phyloP scores from a whole-genome alignment of 2,113 vertebrate species.

The Haplochromis vanheusdeni region DNA sequence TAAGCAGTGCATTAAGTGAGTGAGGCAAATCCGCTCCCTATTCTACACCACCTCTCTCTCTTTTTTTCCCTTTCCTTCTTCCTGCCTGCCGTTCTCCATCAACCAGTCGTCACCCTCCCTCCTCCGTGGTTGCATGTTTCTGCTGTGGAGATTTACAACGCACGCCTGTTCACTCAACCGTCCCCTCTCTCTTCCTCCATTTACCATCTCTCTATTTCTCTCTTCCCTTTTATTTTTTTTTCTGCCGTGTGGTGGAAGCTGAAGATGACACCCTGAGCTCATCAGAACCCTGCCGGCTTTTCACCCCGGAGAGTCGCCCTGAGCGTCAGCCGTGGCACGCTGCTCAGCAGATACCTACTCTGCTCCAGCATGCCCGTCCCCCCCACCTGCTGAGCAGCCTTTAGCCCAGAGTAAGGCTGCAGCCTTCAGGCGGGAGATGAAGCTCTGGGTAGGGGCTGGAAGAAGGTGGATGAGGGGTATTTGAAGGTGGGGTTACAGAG shows the following conservation, averaged over 20 bases:
- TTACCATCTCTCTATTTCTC: neutral
- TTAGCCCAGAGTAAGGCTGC: conserved; percentile 8
- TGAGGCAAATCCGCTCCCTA: conserved; percentile 46
- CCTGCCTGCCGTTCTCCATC: conserved; percentile 39
- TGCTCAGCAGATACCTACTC: conserved; percentile 31
- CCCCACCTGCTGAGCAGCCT: conserved; percentile 6
- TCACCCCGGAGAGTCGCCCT: conserved; percentile 20
- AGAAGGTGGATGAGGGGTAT: conserved; percentile 2
- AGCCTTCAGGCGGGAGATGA: neutral
- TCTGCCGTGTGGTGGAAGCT: conserved; percentile 2
- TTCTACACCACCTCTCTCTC: conserved; percentile 13
- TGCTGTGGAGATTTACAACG: conserved; percentile 91
- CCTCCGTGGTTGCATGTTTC: conserved; percentile 70
- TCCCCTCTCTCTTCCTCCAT: neutral
- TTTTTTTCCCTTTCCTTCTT: neutral
- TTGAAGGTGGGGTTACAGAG: conserved; percentile 3
- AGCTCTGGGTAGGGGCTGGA: neutral
- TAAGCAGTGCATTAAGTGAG: conserved; percentile 85
- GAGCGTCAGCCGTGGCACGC: neutral
- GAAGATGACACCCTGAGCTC: conserved; percentile 34
- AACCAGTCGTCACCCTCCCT: conserved; percentile 50
- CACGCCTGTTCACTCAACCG: conserved; percentile 53
- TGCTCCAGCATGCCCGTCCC: neutral
- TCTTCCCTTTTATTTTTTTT: conserved; percentile 25
- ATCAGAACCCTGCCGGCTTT: conserved; percentile 30